Evolutionary conservation across 1,140 invertebrate species (phyloP), one percentile per base, ranked within the genome.

Genomic region (Euwallacea similis): DNA sequence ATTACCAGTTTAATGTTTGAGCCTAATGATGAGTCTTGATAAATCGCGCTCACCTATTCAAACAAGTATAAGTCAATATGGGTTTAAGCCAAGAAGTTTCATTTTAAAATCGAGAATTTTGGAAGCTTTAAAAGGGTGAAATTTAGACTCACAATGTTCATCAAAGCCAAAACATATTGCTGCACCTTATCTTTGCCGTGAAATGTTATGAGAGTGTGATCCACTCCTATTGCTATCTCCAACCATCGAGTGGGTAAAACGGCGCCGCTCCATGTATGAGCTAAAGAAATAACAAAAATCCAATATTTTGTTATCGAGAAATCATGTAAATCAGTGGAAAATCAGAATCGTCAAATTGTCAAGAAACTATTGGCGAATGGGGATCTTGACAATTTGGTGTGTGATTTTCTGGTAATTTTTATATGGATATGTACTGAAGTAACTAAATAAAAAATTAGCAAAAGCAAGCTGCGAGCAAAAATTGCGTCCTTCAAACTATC

Each of bases 91-190:
- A 33, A 33, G 4, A 33, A 33, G 21, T 33, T 21, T n/a, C 16
- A 1, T 4, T 59, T 11, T 21, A 59, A 59, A 59, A n/a, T 21
- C 10, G 16, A 59, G 21, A 33, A 33, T 33, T 4, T 33, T 33
- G 21, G 21, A 33, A 33, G 21, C 21, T 33, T 62, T 8, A 64
- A 64, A 11, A 64, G 41, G 7, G 21, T 47, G 47, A 64, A 64
- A 46, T 46, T 10, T n/a, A 46, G 2, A 84, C 86, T 89, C 85
- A 91, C 91, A 72, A 92, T 92, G 77, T 92, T 92, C 83, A 93
- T 86, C 63, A 92, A 84, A 3, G 90, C 88, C 66, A 93, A 82
- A 72, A 92, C 85, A 79, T 92, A 92, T 71, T 89, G 87, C 76
- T 88, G 86, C 10, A 90, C 86, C 74, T 87, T 83, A 54, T 86